phyloP scores from a whole-genome alignment of 2,888 invertebrate genomes.

The Didymodactylos carnosus region DNA sequence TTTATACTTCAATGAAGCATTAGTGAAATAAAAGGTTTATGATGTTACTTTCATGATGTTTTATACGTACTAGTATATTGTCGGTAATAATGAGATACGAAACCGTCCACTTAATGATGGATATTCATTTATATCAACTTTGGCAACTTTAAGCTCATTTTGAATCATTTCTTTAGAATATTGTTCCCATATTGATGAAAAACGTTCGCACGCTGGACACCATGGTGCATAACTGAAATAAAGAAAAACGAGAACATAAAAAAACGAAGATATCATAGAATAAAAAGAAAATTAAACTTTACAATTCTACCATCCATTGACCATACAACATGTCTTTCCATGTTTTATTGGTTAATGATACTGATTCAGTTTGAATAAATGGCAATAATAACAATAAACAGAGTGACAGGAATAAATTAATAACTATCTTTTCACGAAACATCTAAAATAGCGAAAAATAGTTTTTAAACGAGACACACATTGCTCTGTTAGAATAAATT shows the following conservation, averaged over 20 bases:
- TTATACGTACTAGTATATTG: slow-evolving; percentile 9
- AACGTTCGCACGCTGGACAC: slow-evolving; percentile 12
- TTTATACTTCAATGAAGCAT: too few relatives aligned
- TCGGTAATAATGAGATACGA: slow-evolving; percentile 5
- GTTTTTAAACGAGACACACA: too few relatives aligned
- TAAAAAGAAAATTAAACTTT: background rate
- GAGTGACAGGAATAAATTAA: too few relatives aligned
- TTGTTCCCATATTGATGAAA: slow-evolving; percentile 1
- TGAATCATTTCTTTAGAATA: background rate
- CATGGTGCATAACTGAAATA: slow-evolving; percentile 11
- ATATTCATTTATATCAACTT: slow-evolving; percentile 10
- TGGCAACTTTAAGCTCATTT: slow-evolving; percentile 5
- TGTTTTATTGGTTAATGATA: background rate
- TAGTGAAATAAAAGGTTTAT: background rate
- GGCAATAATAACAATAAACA: too few relatives aligned
- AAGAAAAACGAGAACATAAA: background rate
- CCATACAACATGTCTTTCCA: background rate
- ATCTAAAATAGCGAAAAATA: too few relatives aligned
- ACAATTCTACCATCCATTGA: slow-evolving; percentile 15
- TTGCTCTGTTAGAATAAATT: too few relatives aligned
- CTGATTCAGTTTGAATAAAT: background rate
- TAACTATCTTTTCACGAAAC: too few relatives aligned
- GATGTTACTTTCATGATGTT: background rate
- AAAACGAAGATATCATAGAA: background rate
- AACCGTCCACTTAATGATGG: slow-evolving; percentile 10